Conservation (phyloP, 92 coral and sea anemone genomes). For the Phenganax marumi region DNA sequence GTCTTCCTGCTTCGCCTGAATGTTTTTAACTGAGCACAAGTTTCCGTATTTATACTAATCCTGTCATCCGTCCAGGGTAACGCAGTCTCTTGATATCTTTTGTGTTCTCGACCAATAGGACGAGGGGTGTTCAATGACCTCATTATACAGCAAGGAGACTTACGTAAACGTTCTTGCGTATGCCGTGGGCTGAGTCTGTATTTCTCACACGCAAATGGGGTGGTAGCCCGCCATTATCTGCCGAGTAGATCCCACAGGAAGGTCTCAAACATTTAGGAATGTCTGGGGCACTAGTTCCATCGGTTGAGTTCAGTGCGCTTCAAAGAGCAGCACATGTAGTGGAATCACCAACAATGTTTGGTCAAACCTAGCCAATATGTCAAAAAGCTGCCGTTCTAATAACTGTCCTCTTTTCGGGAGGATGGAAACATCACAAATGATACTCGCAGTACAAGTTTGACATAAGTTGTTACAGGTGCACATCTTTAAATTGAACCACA, state of each 20-base stretch:
- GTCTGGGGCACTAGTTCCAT: not conserved
- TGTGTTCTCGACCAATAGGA: conserved; percentile 6
- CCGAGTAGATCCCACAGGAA: not conserved
- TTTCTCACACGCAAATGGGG: not conserved
- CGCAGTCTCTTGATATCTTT: not conserved
- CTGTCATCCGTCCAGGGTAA: not conserved
- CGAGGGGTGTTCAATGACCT: conserved; percentile 3
- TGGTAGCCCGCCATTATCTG: not conserved
- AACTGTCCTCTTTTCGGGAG: too few species aligned
- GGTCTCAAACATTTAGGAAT: not conserved
- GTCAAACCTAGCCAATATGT: too few species aligned
- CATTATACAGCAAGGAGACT: not conserved
- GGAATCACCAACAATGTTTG: too few species aligned
- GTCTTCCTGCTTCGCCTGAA: conserved; percentile 20
- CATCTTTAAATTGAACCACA: too few species aligned
- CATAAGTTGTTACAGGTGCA: too few species aligned
- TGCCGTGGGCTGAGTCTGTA: not conserved
- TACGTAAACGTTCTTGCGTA: not conserved
- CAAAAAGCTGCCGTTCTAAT: too few species aligned
- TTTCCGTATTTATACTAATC: not conserved
- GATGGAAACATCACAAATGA: too few species aligned
- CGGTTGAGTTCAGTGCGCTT: too few species aligned
- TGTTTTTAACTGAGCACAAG: not conserved
- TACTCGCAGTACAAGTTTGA: too few species aligned
- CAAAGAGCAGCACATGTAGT: too few species aligned